Evolutionary conservation across 2,888 invertebrate species (phyloP), one percentile per base, ranked within the genome.

Genomic region (Gari tellinella): DNA sequence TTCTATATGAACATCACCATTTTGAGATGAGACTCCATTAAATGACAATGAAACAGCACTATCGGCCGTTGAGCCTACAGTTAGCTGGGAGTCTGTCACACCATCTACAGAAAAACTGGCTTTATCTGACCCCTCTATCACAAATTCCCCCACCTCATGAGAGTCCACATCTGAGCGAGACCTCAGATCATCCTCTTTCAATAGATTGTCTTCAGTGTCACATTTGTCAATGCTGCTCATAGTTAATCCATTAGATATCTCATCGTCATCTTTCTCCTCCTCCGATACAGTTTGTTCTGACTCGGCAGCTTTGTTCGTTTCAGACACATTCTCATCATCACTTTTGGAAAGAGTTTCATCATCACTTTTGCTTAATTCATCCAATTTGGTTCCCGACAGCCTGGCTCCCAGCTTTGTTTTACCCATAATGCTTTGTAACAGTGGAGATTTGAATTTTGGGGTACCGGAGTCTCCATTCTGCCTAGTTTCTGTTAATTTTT

Each of bases 391-490:
- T 14, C 66, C 60, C 0, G 78, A 78, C 45, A 78, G 69, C 19
- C 86, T 70, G 19, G 79, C 72, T 48, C 83, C 83, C 19, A 82
- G 69, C 72, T 88, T 88, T 40, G 78, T 83, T 80, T 88, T 88
- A 60, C 87, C 88, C 73, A 89, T 82, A 23, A 89, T 79, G 74
- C 84, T 89, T 72, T 90, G 89, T 58, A 89, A 73, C 21, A 89
- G 75, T 19, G 89, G 88, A 23, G 89, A 89, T 60, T 89, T 89
- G 70, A 89, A 89, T 73, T 88, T 87, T 19, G 88, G 86, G 21
- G 82, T 77, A 23, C 81, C 84, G n/a, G 82, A 72, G 12, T 80
- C 75, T 2, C 73, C 72, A 10, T 80, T 67, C 5, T 79, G 72
- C 52, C 86, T 84, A 48, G 78, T 84, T 53, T 88, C 86, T 51